Evolutionary conservation across 2,888 invertebrate genomes (phyloP).

Genomic region (Acleris emargana): DNA sequence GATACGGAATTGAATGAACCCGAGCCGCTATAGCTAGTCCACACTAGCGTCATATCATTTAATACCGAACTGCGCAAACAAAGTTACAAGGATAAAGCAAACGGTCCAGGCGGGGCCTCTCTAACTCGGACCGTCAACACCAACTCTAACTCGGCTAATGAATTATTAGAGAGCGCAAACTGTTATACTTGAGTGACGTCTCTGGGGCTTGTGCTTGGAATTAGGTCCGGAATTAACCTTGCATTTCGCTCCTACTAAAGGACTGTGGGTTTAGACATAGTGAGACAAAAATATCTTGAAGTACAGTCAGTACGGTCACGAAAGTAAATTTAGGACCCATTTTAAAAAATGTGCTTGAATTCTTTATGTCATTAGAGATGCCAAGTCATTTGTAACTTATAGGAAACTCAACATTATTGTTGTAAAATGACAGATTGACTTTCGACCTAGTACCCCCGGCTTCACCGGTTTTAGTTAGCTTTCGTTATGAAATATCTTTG

Average conservation of each 20-base stretch:
- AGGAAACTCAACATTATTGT: too few relatives aligned
- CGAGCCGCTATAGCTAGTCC: too few relatives aligned
- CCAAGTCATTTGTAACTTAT: too few relatives aligned
- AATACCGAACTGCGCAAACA: constrained; percentile 1
- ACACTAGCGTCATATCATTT: neutral
- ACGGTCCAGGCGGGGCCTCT: constrained; percentile 39
- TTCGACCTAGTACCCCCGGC: too few relatives aligned
- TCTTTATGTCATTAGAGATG: too few relatives aligned
- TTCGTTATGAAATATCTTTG: too few relatives aligned
- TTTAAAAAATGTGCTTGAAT: too few relatives aligned
- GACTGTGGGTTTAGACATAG: too few relatives aligned
- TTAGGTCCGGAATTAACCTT: constrained; percentile 9
- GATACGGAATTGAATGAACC: too few relatives aligned
- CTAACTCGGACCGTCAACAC: constrained; percentile 54
- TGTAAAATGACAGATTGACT: too few relatives aligned
- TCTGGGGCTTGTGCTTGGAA: constrained; percentile 8
- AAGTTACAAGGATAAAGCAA: constrained; percentile 35
- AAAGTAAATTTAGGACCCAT: too few relatives aligned
- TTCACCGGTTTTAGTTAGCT: too few relatives aligned
- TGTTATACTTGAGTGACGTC: constrained; percentile 23
- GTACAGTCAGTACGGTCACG: neutral
- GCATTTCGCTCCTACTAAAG: neutral
- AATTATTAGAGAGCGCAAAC: constrained; percentile 44
- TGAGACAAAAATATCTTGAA: neutral
- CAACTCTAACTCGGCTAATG: constrained; percentile 50